These are phyloP conservation scores for Callaeas wilsoni DNA, from an alignment of 2,113 vertebrate genomes.

Conservation along the genomic window DNA sequence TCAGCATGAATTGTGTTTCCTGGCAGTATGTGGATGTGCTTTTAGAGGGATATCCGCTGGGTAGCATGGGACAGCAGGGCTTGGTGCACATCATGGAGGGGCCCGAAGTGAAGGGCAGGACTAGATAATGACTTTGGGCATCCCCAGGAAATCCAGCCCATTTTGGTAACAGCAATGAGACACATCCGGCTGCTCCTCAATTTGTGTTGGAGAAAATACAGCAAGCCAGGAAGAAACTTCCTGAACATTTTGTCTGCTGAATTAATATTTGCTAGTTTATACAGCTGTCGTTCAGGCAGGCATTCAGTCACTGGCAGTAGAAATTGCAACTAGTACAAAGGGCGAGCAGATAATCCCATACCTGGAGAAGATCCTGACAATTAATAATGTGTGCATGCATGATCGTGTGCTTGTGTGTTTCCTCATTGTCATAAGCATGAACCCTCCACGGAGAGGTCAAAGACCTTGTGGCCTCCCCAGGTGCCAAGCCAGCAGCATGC, in stretches of 20 bases:
- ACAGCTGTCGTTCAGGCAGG: background rate
- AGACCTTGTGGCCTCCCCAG: background rate
- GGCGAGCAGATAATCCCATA: background rate
- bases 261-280: background rate
- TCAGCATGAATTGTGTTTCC: conserved; percentile 10
- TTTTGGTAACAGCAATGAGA: background rate
- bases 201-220: background rate
- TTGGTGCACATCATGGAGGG: accelerated
- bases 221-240: background rate
- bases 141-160: background rate
- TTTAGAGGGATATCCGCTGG: background rate
- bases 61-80: background rate
- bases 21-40: background rate
- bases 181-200: background rate
- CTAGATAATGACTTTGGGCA: background rate
- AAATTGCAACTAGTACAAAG: background rate
- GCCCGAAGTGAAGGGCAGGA: accelerated
- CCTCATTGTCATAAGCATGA: background rate
- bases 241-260: background rate
- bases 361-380: background rate
- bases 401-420: background rate
- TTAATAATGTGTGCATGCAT: background rate
- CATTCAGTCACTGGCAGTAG: background rate
- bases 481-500: background rate
- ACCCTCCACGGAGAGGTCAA: background rate